These are phyloP conservation scores for Phylloscopus whistleri DNA, from an alignment of 2,113 vertebrate genomes.

Conservation along the genomic window DNA sequence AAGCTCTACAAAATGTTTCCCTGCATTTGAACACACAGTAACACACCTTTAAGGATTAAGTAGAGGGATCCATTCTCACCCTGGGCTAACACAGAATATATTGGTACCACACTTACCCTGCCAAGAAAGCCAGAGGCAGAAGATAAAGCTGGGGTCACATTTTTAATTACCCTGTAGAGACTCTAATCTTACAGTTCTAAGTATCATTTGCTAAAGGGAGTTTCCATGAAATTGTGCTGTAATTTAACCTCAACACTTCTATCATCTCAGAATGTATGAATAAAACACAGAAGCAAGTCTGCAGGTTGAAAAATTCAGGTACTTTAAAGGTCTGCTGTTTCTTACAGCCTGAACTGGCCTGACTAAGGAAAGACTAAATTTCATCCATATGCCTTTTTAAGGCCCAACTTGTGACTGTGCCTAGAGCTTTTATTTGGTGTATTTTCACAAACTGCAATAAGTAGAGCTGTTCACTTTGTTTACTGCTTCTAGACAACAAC, in stretches of 20 bases:
- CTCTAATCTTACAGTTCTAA: not conserved
- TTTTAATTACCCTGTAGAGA: not conserved
- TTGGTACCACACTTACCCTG: not conserved
- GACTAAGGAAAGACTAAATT: not conserved
- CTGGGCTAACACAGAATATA: not conserved
- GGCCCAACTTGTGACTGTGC: not conserved
- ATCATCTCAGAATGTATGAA: not conserved
- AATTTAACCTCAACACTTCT: not conserved
- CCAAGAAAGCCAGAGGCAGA: not conserved
- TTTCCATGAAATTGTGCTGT: not conserved
- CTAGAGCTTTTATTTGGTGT: conserved; percentile 1
- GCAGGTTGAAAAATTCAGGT: not conserved
- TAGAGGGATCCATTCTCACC: not conserved
- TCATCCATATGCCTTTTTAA: conserved; percentile 6
- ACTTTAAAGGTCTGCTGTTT: not conserved
- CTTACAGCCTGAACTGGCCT: not conserved
- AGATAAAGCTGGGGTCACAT: not conserved
- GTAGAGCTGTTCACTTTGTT: conserved; percentile 27
- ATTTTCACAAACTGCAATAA: conserved; percentile 22
- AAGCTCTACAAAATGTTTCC: not conserved
- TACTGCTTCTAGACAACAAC: conserved; percentile 17
- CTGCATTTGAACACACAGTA: not conserved
- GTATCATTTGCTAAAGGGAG: not conserved
- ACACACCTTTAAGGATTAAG: not conserved
- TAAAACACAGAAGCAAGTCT: not conserved